phyloP scores from a whole-genome alignment of 2,113 vertebrate species.

The Amphiprion percula region DNA sequence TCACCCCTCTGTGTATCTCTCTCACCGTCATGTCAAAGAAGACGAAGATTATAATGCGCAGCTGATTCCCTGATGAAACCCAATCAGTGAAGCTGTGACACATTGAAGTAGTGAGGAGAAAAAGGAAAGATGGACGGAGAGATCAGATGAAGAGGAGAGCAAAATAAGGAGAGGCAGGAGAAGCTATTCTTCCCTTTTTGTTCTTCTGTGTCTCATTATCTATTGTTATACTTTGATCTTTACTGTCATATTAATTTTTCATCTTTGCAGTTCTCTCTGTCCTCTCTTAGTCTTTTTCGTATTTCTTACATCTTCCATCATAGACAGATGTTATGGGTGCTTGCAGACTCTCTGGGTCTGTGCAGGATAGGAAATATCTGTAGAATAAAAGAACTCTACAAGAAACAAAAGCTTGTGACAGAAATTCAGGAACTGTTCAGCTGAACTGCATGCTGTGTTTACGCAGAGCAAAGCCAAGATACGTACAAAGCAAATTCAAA shows the following conservation, averaged over 20 bases:
- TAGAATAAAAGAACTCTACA: neutral
- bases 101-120: neutral
- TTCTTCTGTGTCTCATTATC: slow-evolving; percentile 30
- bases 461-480: too few species aligned
- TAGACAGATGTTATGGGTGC: neutral
- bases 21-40: neutral
- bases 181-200: neutral
- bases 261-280: neutral
- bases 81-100: slow-evolving; percentile 18
- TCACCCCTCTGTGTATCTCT: neutral
- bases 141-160: neutral
- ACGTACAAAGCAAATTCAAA: too few species aligned
- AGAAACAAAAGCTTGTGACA: too few species aligned
- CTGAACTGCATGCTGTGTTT: too few species aligned
- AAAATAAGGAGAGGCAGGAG: slow-evolving; percentile 17
- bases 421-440: too few species aligned
- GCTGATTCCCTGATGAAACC: slow-evolving; percentile 2
- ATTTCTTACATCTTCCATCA: neutral
- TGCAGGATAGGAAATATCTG: neutral
- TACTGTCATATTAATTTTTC: slow-evolving; percentile 14
- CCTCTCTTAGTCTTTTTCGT: neutral
- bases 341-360: neutral
- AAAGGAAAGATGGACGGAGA: neutral
- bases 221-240: slow-evolving; percentile 43
- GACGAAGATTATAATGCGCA: neutral